These are phyloP conservation scores for Xestia ashworthii DNA, from an alignment of 2,888 invertebrate species.

Conservation along the genomic window DNA sequence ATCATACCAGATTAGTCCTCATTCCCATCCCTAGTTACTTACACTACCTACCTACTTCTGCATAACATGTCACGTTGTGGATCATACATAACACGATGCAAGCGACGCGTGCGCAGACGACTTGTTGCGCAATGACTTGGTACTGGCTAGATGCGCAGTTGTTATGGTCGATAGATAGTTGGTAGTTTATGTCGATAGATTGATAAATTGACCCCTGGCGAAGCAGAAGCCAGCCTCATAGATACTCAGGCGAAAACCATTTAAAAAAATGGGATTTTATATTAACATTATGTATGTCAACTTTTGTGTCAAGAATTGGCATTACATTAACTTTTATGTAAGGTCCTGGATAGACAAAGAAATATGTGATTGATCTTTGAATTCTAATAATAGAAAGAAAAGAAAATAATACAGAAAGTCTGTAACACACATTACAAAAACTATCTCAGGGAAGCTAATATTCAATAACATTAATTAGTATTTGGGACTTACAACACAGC, in stretches of 20 bases:
- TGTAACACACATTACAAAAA: not conserved
- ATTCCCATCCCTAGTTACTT: conserved; percentile 32
- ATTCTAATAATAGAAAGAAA: not conserved
- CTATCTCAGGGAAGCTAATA: not conserved
- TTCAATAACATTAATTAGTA: not conserved
- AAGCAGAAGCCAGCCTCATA: no score
- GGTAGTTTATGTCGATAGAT: conserved; percentile 25
- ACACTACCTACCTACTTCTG: conserved; percentile 3
- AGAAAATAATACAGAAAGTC: no score
- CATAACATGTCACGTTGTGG: conserved; percentile 38
- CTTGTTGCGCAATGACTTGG: conserved; percentile 57
- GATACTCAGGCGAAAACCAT: no score
- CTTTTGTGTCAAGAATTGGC: not conserved
- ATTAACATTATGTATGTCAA: not conserved
- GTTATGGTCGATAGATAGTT: conserved; percentile 2
- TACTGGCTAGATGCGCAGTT: not conserved
- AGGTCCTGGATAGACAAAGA: not conserved
- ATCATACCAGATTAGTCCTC: not conserved
- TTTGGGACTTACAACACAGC: not conserved
- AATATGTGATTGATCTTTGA: not conserved
- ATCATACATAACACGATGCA: conserved; percentile 45
- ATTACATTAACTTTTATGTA: not conserved
- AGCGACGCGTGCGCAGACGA: conserved; percentile 60
- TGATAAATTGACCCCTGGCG: not conserved
- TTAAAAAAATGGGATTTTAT: not conserved